These are phyloP conservation scores for Whitmania pigra DNA, from an alignment of 1,140 invertebrate species.

Conservation along the genomic window DNA sequence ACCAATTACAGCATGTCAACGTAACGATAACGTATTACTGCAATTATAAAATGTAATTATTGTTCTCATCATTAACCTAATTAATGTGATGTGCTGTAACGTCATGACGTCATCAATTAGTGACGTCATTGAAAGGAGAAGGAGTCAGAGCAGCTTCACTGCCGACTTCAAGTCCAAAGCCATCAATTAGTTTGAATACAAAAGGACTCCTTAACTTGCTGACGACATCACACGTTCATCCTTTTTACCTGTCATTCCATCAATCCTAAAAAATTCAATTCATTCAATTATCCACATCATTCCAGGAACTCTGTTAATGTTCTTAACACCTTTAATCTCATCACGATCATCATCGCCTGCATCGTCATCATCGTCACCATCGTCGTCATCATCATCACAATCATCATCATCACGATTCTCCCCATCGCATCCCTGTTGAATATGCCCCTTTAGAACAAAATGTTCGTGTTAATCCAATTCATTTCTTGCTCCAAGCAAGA, in stretches of 20 bases:
- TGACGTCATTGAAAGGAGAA: background rate
- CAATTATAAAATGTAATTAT: too few species aligned
- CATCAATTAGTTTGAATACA: background rate
- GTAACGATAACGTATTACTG: too few species aligned
- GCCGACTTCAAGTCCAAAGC: background rate
- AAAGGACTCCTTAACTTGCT: background rate
- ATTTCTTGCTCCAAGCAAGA: background rate
- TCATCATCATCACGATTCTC: background rate
- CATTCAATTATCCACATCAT: background rate
- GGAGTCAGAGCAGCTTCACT: background rate
- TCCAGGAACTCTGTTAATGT: background rate
- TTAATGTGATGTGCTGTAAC: too few species aligned
- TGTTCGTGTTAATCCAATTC: background rate
- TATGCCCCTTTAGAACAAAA: too few species aligned
- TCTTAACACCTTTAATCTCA: background rate
- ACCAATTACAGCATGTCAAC: too few species aligned
- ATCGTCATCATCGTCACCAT: background rate
- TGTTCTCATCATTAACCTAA: background rate
- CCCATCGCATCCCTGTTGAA: background rate
- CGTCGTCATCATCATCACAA: background rate
- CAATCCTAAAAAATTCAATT: background rate
- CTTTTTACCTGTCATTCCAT: background rate
- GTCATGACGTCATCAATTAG: too few species aligned
- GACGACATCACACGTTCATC: background rate
- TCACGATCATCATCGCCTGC: background rate